Base-by-base conservation (phyloP, 1,140 invertebrate species). In the Microplitis mediator region DNA sequence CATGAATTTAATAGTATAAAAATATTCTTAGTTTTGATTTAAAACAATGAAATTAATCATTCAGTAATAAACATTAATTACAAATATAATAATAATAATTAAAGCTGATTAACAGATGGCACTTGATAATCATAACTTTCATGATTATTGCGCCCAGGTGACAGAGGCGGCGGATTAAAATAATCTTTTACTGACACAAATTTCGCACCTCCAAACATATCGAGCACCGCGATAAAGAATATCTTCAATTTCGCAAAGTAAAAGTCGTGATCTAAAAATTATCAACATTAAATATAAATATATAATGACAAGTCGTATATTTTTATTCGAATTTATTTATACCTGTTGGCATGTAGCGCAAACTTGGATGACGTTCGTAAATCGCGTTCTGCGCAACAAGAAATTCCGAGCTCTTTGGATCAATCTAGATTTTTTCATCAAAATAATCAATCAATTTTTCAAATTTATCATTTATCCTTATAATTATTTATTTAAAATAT, bases 151-250 rank as follows among this genome's bases (percentile, higher is more conserved):
- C 3, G 52, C 52, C n/a, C n/a, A 13, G 4, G 13, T 9, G 3
- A 14, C 31, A 54, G 54, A 6, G 60, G 9, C 0, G 76, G 72
- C 16, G 80, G 79, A 68, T 83, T 74, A 35, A 88, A 89, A 78
- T 94, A 94, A 52, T 93, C 91, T 2, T 88, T 79, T 0, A 90
- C 77, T 0, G 84, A 84, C 8, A 94, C 89, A 76, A 90, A 88
- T 74, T 91, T 90, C 1, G 92, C 90, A 11, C 94, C 94, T 5
- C 94, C 94, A 81, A 94, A 95, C 79, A 89, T 92, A 79, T 95
- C 93, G 60, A 95, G 81, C 69, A 95, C 89, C 34, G 88, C 89
- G 60, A 95, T 92, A 75, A 92, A 89, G 9, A 84, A 82, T 34
- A 95, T 93, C 58, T 92, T 88, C 76, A 95, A 74, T 84, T 93